These are phyloP conservation scores for Erithacus rubecula DNA, from an alignment of 2,797 vertebrate genomes.

Conservation along the genomic window DNA sequence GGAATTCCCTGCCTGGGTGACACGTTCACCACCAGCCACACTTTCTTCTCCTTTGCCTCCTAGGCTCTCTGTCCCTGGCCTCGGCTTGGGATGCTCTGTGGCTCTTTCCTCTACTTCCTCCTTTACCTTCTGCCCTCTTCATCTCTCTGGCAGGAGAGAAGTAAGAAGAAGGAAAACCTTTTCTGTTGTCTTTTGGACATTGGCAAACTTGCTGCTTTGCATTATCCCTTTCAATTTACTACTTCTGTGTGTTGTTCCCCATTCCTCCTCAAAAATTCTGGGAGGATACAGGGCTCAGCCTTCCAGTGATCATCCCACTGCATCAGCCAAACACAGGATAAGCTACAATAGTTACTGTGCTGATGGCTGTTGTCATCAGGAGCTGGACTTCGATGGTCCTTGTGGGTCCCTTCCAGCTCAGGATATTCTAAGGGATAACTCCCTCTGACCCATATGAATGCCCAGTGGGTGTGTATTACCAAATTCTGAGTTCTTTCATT, in stretches of 20 bases:
- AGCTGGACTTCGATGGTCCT: not conserved
- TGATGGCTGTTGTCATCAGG: not conserved
- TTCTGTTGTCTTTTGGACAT: not conserved
- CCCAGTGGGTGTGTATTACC: not conserved
- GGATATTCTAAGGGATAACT: not conserved
- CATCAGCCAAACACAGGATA: not conserved
- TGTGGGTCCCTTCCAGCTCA: fast-evolving
- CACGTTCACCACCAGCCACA: fast-evolving
- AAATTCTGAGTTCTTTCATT: not conserved
- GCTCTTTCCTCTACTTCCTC: not conserved
- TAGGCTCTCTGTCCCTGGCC: fast-evolving
- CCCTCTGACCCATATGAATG: not conserved
- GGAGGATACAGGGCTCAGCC: not conserved
- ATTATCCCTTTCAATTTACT: not conserved
- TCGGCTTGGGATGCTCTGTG: not conserved
- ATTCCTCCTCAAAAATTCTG: not conserved
- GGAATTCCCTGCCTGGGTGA: not conserved
- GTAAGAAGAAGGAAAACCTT: not conserved
- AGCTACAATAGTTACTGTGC: not conserved
- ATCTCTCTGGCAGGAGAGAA: not conserved
- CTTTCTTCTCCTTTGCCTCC: not conserved
- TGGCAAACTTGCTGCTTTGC: not conserved
- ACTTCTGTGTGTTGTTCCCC: fast-evolving
- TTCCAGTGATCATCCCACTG: not conserved
- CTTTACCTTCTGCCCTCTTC: not conserved